phyloP scores from a whole-genome alignment of 1,140 invertebrate species.

The Diachasmimorpha longicaudata region DNA sequence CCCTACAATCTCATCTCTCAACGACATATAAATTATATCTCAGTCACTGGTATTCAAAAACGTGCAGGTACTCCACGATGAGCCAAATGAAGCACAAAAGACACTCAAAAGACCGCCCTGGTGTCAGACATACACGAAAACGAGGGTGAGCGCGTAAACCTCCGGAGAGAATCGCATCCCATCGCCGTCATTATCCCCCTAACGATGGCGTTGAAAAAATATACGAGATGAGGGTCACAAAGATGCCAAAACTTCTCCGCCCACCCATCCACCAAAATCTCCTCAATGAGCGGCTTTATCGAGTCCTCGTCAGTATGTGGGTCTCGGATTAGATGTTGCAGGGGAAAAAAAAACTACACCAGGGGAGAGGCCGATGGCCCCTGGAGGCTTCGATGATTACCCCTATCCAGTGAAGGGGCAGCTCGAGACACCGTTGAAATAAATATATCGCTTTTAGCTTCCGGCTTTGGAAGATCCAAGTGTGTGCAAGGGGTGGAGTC shows the following conservation, averaged over 20 bases:
- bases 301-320: conserved; percentile 27
- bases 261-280: not conserved
- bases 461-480: not conserved
- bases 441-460: conserved; percentile 33
- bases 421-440: conserved; percentile 32
- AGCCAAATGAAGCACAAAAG: not conserved
- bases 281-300: conserved; percentile 8
- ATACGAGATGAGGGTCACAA: conserved; percentile 1
- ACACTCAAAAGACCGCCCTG: not conserved
- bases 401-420: conserved; percentile 38
- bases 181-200: conserved; percentile 12
- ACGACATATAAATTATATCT: not conserved
- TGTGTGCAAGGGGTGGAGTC: not conserved
- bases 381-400: conserved; percentile 41
- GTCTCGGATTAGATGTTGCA: conserved; percentile 43
- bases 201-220: not conserved
- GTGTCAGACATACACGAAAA: not conserved
- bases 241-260: conserved; percentile 2
- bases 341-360: conserved; percentile 9
- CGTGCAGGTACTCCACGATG: not conserved
- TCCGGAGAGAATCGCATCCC: not conserved
- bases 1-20: too few relatives aligned
- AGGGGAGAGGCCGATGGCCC: conserved; percentile 30
- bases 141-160: not conserved
- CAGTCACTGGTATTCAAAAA: not conserved